Conservation (phyloP, 2,888 invertebrate species). For the Labia minor region DNA sequence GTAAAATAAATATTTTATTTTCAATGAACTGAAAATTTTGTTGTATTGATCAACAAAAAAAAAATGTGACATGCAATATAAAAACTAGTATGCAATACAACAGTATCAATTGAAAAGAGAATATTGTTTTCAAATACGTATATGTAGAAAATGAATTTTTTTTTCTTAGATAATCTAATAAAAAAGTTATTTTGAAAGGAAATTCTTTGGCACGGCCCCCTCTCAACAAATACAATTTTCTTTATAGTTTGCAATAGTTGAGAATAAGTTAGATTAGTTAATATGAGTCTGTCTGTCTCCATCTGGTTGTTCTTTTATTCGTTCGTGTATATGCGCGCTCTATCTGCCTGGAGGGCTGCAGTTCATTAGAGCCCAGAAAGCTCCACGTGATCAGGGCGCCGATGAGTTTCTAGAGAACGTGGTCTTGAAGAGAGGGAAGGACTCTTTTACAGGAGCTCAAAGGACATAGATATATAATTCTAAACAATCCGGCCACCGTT, state of each 20-base stretch:
- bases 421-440: neutral
- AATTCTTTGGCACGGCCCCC: neutral
- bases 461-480: neutral
- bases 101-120: too few species aligned
- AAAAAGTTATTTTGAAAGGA: neutral
- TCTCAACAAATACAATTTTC: neutral
- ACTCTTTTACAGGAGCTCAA: slow-evolving; percentile 1
- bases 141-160: too few species aligned
- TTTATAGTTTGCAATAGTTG: neutral
- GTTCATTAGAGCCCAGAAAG: neutral
- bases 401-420: neutral
- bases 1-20: too few species aligned
- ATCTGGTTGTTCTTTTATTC: slow-evolving; percentile 13
- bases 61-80: too few species aligned
- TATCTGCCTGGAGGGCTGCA: slow-evolving; percentile 5
- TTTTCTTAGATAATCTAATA: too few species aligned
- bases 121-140: too few species aligned
- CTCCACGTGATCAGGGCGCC: neutral
- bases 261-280: neutral
- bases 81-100: too few species aligned
- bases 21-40: too few species aligned
- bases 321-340: neutral
- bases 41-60: too few species aligned
- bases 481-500: too few species aligned
- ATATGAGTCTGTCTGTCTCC: neutral